Percentiles rank a stretch among this genome's conserved stretches.
These are phyloP conservation scores for Trachythela sp. DNA, from an alignment of 64 coral and sea anemone genomes.

Conservation along the genomic window DNA sequence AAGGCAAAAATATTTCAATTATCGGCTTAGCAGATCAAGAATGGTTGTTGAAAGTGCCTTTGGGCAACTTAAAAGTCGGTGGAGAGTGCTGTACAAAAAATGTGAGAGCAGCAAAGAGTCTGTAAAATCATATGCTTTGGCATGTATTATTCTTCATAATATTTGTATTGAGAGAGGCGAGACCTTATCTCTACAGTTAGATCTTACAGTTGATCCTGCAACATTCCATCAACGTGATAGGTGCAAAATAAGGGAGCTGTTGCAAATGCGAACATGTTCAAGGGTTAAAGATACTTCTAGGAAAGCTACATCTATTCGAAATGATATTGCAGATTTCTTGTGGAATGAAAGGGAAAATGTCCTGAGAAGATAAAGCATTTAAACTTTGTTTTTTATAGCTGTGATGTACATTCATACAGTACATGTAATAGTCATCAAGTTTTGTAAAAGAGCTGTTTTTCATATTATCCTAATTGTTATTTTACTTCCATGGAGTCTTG, in stretches of 20 bases:
- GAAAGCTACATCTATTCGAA: slow-evolving; percentile 10
- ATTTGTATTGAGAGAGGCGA: slow-evolving; percentile 17
- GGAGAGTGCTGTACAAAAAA: slow-evolving; percentile 25
- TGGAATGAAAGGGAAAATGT: slow-evolving; percentile 20
- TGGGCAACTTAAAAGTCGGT: neutral
- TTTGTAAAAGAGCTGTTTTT: no score
- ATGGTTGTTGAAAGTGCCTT: neutral
- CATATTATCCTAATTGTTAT: no score
- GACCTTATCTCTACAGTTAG: slow-evolving; percentile 28
- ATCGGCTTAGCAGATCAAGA: neutral
- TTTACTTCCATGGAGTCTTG: no score
- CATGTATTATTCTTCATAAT: slow-evolving; percentile 44
- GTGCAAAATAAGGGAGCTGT: slow-evolving; percentile 19
- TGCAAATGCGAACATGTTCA: slow-evolving; percentile 25
- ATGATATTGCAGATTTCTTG: neutral
- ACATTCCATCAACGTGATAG: slow-evolving; percentile 16
- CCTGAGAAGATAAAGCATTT: neutral
- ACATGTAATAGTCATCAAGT: no score
- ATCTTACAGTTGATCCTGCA: slow-evolving; percentile 39
- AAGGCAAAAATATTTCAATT: slow-evolving; percentile 10
- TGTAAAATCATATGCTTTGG: slow-evolving; percentile 42
- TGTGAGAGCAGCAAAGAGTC: slow-evolving; percentile 8
- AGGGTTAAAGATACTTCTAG: slow-evolving; percentile 26
- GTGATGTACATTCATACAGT: neutral
- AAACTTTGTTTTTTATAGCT: neutral